Percentiles rank a stretch among this genome's conserved stretches.
phyloP scores from a whole-genome alignment of 2,113 vertebrate species.

The Pimephales promelas region DNA sequence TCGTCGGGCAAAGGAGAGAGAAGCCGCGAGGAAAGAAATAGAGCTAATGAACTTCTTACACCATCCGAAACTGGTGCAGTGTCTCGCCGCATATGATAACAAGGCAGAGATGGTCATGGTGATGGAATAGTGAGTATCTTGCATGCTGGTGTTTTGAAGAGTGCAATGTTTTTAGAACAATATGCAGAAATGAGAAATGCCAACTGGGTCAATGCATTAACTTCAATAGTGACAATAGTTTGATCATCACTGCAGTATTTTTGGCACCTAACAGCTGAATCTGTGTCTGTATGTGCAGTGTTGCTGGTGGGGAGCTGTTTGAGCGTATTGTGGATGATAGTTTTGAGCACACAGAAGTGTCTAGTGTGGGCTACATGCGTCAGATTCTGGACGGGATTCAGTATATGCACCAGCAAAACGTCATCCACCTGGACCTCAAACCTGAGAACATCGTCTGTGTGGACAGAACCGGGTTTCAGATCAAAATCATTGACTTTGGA shows the following conservation, averaged over 20 bases:
- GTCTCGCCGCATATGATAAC: conserved; percentile 83
- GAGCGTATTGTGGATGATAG: conserved; percentile 93
- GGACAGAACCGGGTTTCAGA: conserved; percentile 82
- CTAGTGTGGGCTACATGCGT: conserved; percentile 85
- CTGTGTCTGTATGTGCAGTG: conserved; percentile 70
- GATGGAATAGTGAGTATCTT: conserved; percentile 86
- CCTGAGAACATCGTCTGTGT: conserved; percentile 96
- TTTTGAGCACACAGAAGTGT: conserved; percentile 86
- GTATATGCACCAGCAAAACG: conserved; percentile 89
- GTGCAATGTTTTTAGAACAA: not conserved
- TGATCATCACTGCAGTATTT: not conserved
- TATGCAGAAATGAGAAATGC: not conserved
- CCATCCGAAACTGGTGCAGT: conserved; percentile 84
- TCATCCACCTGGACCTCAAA: conserved; percentile 94
- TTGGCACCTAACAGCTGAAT: not conserved
- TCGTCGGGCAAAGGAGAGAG: conserved; percentile 74
- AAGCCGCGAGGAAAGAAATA: conserved; percentile 77
- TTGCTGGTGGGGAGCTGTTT: conserved; percentile 93
- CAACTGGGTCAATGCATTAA: not conserved
- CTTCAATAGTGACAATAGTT: not conserved
- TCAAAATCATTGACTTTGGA: conserved; percentile 98
- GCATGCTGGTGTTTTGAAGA: not conserved
- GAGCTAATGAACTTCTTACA: conserved; percentile 87
- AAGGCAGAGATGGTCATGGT: conserved; percentile 83
- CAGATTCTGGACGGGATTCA: conserved; percentile 91